Conservation (phyloP, 2,888 invertebrate species). For the Synanthedon formicaeformis region DNA sequence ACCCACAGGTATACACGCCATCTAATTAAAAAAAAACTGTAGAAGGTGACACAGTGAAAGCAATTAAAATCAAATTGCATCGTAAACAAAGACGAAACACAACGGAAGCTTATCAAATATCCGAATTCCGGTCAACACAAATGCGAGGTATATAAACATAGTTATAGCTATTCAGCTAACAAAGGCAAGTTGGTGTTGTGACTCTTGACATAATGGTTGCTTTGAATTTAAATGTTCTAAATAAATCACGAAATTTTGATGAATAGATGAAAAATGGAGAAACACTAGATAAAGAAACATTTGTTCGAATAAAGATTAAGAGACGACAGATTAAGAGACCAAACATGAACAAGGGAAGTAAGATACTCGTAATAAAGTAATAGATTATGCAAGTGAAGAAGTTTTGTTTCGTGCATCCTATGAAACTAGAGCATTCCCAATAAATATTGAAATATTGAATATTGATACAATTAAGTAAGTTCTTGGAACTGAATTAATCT, state of each 20-base stretch:
- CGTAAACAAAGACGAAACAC: conserved; percentile 33
- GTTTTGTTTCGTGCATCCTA: no score
- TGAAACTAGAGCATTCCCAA: no score
- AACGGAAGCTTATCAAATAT: conserved; percentile 53
- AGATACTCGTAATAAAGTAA: no score
- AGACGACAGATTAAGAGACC: no score
- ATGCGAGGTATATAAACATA: no score
- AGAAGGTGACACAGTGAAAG: conserved; percentile 24
- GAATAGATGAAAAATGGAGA: not conserved
- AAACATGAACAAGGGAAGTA: no score
- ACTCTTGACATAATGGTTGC: no score
- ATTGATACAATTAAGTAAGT: not conserved
- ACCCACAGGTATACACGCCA: not conserved
- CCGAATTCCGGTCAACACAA: conserved; percentile 35
- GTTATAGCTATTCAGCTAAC: no score
- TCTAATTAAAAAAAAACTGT: not conserved
- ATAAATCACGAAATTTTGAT: not conserved
- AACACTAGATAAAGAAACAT: conserved; percentile 2
- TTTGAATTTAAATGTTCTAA: no score
- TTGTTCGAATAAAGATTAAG: conserved; percentile 3
- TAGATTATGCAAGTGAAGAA: no score
- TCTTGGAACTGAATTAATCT: not conserved
- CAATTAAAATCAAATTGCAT: conserved; percentile 58
- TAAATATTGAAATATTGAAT: not conserved
- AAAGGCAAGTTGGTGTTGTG: no score